Base-by-base conservation (phyloP, 1,140 invertebrate genomes). In the Medauroidea extradentata region DNA sequence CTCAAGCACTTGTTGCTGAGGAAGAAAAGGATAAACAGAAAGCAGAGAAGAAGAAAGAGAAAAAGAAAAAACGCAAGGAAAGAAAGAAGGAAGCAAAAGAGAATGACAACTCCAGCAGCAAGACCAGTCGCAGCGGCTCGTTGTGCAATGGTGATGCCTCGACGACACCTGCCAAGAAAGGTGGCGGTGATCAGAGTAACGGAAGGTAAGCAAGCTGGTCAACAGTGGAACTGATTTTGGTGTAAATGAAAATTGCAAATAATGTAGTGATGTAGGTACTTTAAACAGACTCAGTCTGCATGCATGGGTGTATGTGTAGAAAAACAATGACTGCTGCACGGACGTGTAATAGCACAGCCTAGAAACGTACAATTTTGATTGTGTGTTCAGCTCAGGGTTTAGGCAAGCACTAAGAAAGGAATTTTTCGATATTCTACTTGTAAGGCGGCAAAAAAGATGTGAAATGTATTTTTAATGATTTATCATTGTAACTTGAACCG, bases 1-100 rank as follows among this genome's bases (percentile, higher is more conserved):
- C 53, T 9, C 25, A 55, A 14, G 53, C 42, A n/a, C 53, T 55
- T 8, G 53, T 55, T 16, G 53, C 53, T 16, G 53, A 55, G 38
- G 53, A 55, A 27, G 53, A 55, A 24, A 19, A 43, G 16, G 27
- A 51, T 25, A 51, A 34, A 27, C 24, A 34, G 49, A 24, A 27
- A 16, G 49, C 16, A 25, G 53, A 55, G 23, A 55, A 55, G 23
- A 23, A 43, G n/a, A 55, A 55, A 23, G 53, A 39, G 14, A 41
- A 55, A 24, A 55, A 55, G 41, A 55, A 41, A 27, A 44, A 42
- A 4, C 5, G 27, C 21, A 44, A 42, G 16, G 38, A 55, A 18
- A 55, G 44, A 21, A 42, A 23, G 16, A 43, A 18, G 23, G 38
- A 43, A 21, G 42, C 27, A n/a, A 55, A 55, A 16, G 24, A 51